Conservation (phyloP, 2,797 vertebrate species). For the Fundulus diaphanus region DNA sequence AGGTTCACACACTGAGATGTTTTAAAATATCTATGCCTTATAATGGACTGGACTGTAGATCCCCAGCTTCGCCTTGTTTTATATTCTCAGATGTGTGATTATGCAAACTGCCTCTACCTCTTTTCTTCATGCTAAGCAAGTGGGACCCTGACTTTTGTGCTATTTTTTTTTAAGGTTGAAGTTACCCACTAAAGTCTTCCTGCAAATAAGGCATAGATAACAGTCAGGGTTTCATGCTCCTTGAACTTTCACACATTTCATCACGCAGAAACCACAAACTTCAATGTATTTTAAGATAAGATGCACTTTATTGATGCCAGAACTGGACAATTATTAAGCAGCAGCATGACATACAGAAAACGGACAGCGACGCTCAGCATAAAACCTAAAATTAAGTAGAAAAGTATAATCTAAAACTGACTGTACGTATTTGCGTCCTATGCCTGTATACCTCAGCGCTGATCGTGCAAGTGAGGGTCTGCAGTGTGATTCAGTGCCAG, state of each 20-base stretch:
- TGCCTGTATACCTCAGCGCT: too few relatives aligned
- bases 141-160: neutral
- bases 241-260: neutral
- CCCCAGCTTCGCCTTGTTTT: slow-evolving; percentile 1
- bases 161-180: neutral
- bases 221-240: neutral
- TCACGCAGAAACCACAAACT: neutral
- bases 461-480: too few relatives aligned
- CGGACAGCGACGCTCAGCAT: too few relatives aligned
- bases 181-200: neutral
- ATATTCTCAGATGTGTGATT: slow-evolving; percentile 1
- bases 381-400: too few relatives aligned
- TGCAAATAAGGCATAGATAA: neutral
- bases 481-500: too few relatives aligned
- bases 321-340: too few relatives aligned
- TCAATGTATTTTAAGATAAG: neutral
- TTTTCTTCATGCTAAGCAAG: neutral
- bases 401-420: too few relatives aligned
- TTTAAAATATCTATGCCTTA: neutral
- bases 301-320: too few relatives aligned
- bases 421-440: too few relatives aligned
- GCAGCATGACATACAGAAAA: too few relatives aligned
- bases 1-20: neutral
- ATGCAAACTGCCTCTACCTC: neutral
- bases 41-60: slow-evolving; percentile 5